These are phyloP conservation scores for Coregonus sp. DNA, from an alignment of 2,797 vertebrate species.

Conservation along the genomic window DNA sequence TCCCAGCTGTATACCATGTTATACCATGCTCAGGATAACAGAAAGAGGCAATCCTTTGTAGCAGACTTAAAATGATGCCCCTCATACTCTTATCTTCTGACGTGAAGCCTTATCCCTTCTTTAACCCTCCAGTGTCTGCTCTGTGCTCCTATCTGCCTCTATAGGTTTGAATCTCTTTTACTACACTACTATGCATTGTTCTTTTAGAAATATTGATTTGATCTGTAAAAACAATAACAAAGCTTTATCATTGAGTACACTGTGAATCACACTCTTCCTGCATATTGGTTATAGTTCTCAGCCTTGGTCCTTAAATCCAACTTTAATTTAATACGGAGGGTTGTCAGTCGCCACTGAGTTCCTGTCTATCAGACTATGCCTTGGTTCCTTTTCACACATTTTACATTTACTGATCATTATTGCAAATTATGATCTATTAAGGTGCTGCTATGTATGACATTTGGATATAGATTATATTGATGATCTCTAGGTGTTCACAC, in stretches of 20 bases:
- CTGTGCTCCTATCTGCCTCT: conserved; percentile 28
- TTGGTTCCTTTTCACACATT: conserved; percentile 19
- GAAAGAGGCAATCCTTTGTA: background rate
- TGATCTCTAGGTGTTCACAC: background rate
- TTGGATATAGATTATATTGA: background rate
- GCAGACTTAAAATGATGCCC: conserved; percentile 1
- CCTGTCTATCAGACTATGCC: conserved; percentile 34
- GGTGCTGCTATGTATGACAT: background rate
- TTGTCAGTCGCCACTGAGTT: conserved; percentile 36
- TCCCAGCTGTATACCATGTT: background rate
- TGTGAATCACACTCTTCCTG: conserved; percentile 62
- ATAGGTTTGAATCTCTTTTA: conserved; percentile 15
- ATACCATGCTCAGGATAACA: conserved; percentile 15
- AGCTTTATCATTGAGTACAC: conserved; percentile 61
- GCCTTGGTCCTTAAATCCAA: conserved; percentile 34
- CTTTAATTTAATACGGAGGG: conserved; percentile 22
- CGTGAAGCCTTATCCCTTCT: background rate
- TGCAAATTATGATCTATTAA: conserved; percentile 20
- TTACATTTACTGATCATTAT: conserved; percentile 38
- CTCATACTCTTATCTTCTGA: conserved; percentile 13
- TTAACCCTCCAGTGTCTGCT: conserved; percentile 40
- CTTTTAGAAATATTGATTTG: conserved; percentile 47
- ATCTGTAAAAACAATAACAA: conserved; percentile 33
- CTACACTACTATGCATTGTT: conserved; percentile 71
- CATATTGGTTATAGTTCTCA: conserved; percentile 33